These are phyloP conservation scores for Trididemnum nubilum DNA, from an alignment of 23 tunicate species.

Conservation along the genomic window DNA sequence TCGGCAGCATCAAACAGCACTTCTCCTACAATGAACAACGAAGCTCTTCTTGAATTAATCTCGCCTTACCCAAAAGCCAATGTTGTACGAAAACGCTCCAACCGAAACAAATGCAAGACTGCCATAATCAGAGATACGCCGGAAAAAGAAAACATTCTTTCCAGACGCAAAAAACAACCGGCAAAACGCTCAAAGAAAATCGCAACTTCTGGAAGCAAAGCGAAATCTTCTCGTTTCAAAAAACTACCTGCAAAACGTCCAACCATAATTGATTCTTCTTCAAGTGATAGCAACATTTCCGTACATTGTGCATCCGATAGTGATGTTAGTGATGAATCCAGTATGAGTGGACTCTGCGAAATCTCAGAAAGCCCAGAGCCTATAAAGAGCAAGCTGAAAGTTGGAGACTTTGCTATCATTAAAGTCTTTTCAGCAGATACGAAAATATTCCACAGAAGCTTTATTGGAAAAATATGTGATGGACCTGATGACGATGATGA, in stretches of 20 bases:
- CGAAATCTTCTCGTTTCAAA: neutral
- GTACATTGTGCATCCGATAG: conserved; percentile 7
- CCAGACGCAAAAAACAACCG: neutral
- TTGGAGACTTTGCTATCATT: conserved; percentile 24
- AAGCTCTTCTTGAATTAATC: neutral
- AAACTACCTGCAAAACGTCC: neutral
- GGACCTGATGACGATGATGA: conserved; percentile 21
- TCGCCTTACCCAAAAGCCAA: conserved; percentile 1
- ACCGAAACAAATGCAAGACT: neutral
- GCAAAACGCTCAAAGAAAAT: conserved; percentile 1
- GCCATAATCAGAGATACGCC: conserved; percentile 15
- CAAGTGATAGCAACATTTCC: conserved; percentile 12
- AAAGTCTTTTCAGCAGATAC: conserved; percentile 21
- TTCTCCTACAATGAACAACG: neutral
- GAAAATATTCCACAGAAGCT: conserved; percentile 1
- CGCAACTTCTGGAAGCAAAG: neutral
- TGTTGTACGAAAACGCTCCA: conserved; percentile 19
- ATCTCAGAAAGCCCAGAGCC: neutral
- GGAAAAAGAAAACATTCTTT: conserved; percentile 17
- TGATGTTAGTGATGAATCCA: conserved; percentile 20
- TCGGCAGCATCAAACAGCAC: conserved; percentile 1
- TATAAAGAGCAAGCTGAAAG: neutral
- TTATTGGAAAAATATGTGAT: conserved; percentile 19
- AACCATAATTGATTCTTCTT: neutral
- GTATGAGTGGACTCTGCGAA: neutral